Base-by-base conservation (phyloP, 2,113 vertebrate species). In the Setophaga kirtlandii region DNA sequence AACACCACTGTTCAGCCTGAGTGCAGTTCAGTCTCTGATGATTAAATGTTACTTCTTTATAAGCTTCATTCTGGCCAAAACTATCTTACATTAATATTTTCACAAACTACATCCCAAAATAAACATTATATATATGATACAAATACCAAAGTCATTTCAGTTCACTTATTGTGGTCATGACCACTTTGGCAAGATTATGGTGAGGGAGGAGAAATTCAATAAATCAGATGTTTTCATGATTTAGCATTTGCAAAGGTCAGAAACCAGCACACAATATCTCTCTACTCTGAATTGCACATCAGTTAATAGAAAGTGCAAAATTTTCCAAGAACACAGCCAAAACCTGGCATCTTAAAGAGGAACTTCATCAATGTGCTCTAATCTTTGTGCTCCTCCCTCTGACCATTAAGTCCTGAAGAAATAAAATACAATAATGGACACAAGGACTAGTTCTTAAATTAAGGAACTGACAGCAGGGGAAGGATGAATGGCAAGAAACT, bases 161-260 rank as follows among this genome's bases (percentile, higher is more conserved):
- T 97, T 96, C 95, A 95, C 90, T 94, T 93, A 92, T 23, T 95
- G 97, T 97, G 97, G 97, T 97, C 91, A 86, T 96, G 95, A 97
- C 95, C 94, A 97, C 93, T 97, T 97, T 98, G 96, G 96, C 95
- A 97, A 88, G 63, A 86, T 80, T 95, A 75, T 49, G 88, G 60
- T 59, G 50, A 97, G 87, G 85, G 95, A 91, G 92, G 83, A 97
- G 90, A 96, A 95, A 97, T 96, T 90, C 89, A 96, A 95, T 97
- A 96, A 97, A 97, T 97, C 95, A 97, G 95, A 96, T 94, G 89
- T 95, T 96, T 97, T 96, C 85, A 92, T 97, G 94, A 97, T 97
- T 97, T 95, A 97, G 83, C 91, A 74, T 97, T 97, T 95, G 86
- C 81, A 95, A 96, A 97, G 96, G 97, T 97, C 97, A 94, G 91